Conservation (phyloP, 2,113 vertebrate species). For the Colinus virginianus region DNA sequence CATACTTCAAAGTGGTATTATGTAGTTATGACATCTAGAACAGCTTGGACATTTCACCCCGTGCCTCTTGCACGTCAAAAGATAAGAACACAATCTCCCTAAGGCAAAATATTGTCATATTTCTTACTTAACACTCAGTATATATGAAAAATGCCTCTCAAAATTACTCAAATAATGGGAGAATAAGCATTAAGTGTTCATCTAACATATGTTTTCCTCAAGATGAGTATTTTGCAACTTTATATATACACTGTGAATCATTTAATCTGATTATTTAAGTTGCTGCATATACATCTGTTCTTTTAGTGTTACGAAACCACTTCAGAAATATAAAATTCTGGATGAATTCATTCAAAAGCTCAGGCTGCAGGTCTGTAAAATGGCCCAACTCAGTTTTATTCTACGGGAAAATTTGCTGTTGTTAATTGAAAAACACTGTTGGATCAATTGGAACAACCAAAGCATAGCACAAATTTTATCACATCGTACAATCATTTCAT, state of each 20-base stretch:
- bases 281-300: not conserved
- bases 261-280: not conserved
- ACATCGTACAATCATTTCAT: not conserved
- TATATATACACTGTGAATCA: not conserved
- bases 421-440: not conserved
- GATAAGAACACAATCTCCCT: constrained; percentile 1
- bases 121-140: constrained; percentile 1
- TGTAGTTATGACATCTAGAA: constrained; percentile 29
- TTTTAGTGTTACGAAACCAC: not conserved
- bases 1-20: not conserved
- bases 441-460: not conserved
- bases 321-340: not conserved
- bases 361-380: not conserved
- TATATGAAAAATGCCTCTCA: not conserved
- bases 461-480: not conserved
- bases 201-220: not conserved
- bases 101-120: constrained; percentile 10
- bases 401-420: not conserved
- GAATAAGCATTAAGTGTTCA: not conserved
- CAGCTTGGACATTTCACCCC: constrained; percentile 51
- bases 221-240: constrained; percentile 1
- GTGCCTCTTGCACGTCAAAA: not conserved
- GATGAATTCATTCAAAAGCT: not conserved
- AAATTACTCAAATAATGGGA: not conserved
- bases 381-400: not conserved